phyloP scores from a whole-genome alignment of 2,888 invertebrate species.

The Encarsia formosa region DNA sequence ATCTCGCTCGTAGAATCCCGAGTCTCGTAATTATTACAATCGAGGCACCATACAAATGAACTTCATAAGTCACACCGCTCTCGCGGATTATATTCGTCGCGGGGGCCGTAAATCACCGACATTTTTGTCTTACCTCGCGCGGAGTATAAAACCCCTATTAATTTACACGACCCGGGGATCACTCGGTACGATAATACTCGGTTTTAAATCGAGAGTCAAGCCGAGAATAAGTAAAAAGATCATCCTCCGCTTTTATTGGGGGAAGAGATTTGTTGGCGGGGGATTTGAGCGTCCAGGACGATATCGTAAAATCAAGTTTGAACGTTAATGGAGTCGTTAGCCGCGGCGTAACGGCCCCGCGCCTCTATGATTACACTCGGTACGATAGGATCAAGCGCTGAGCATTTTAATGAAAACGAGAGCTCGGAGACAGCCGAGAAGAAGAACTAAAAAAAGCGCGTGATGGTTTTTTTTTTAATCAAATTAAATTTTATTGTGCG shows the following conservation, averaged over 20 bases:
- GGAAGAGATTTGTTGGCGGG: slow-evolving; percentile 18
- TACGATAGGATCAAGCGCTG: slow-evolving; percentile 9
- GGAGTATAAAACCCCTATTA: slow-evolving; percentile 23
- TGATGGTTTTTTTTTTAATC: neutral
- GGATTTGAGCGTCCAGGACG: slow-evolving; percentile 12
- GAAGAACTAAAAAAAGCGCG: neutral
- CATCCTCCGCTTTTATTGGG: slow-evolving; percentile 13
- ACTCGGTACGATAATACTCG: slow-evolving; percentile 17
- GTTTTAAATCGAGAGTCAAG: slow-evolving; percentile 14
- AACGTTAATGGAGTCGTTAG: slow-evolving; percentile 27
- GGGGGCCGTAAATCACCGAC: slow-evolving; percentile 12
- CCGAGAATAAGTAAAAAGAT: neutral
- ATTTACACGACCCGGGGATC: slow-evolving; percentile 26
- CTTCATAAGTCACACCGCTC: no score
- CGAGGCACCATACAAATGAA: no score
- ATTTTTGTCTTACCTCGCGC: neutral
- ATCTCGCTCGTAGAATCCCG: neutral
- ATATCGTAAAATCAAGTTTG: slow-evolving; percentile 22
- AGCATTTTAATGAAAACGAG: slow-evolving; percentile 2
- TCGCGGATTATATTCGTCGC: no score
- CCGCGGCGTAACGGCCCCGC: slow-evolving; percentile 16
- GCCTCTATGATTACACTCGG: slow-evolving; percentile 19
- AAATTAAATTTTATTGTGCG: slow-evolving; percentile 4
- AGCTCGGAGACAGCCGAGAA: neutral
- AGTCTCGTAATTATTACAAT: no score